Base-by-base conservation (phyloP, 1,140 invertebrate species). In the Halictus rubicundus region DNA sequence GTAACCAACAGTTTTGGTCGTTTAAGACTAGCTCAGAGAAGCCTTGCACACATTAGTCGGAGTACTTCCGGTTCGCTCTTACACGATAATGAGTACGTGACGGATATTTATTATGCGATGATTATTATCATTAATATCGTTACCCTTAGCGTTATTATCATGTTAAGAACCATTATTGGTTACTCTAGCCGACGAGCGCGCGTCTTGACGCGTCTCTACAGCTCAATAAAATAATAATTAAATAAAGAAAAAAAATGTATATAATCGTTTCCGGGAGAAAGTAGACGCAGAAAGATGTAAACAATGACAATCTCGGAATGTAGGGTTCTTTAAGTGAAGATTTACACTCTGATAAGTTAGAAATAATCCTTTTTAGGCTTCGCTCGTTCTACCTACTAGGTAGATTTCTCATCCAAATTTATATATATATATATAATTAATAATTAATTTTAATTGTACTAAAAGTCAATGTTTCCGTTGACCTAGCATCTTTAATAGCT, bases 51-150 rank as follows among this genome's bases (percentile, higher is more conserved):
- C 12, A 1, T 66, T n/a, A 70, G 21, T 71, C 71, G 27, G 70
- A 59, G n/a, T 57, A 77, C 49, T 77, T 61, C 39, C 8, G 14
- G 42, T 69, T 80, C 42, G 59, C 21, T 32, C 46, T 72, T 65
- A 71, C 59, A 78, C 68, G 64, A 65, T 63, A 74, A 32, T 61
- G 76, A 76, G 78, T 82, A 84, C 32, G 72, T 64, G 66, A 72
- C 75, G 76, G 69, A 72, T 82, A 81, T 66, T 60, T 68, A 42
- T 79, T 86, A 85, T 75, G 83, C 19, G 59, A 71, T 66, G 82
- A 85, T 77, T 68, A 85, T 85, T 85, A 73, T 23, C 39, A 39
- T 80, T 80, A 66, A 59, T 68, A 66, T 78, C 61, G 27, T 78
- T 78, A 78, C 46, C 5, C 54, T 80, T 84, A 85, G 59, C 21